Base-by-base conservation (phyloP, 2,888 invertebrate genomes). In the Dasysyrphus tricinctus region DNA sequence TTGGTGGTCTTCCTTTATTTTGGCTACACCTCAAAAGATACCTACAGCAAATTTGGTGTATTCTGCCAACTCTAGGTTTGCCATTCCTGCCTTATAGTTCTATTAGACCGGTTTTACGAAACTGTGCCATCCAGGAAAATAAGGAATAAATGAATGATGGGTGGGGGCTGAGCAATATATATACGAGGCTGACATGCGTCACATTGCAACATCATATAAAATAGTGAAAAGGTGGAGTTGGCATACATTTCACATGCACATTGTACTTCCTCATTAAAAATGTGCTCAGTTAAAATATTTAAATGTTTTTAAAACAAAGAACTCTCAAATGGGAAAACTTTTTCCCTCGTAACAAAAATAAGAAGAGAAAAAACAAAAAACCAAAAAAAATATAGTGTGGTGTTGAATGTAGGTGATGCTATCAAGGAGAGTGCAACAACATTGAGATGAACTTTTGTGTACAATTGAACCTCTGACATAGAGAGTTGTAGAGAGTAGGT, bases 211-310 rank as follows among this genome's bases (percentile, higher is more conserved):
- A 76, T 49, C 70, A 54, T 9, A 8, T 16, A 8, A 19, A n/a
- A n/a, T n/a, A n/a, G 49, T n/a, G 39, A 47, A 49, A 34, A 72
- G 57, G 44, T 72, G 39, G 49, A 70, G 76, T 65, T 49, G 78
- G 59, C 54, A 80, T 61, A 78, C 72, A 76, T 80, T 49, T 59
- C 57, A 69, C 37, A 72, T 57, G 80, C 56, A 69, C 70, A 79
- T 80, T 76, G 76, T 76, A 72, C 49, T 69, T 80, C 72, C 80
- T 80, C 75, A 76, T 80, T 80, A 80, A 84, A 80, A 80, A 84
- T 65, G 80, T 72, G 63, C 65, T 76, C 65, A 72, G 72, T 76
- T 80, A 49, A 84, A 73, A 73, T 73, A 80, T 84, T 84, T 73
- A 80, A 80, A 73, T 77, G 39, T 57, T 70, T 69, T 70, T 63